Conservation (phyloP, 1,140 invertebrate species). For the Cardiocondyla obscurior region DNA sequence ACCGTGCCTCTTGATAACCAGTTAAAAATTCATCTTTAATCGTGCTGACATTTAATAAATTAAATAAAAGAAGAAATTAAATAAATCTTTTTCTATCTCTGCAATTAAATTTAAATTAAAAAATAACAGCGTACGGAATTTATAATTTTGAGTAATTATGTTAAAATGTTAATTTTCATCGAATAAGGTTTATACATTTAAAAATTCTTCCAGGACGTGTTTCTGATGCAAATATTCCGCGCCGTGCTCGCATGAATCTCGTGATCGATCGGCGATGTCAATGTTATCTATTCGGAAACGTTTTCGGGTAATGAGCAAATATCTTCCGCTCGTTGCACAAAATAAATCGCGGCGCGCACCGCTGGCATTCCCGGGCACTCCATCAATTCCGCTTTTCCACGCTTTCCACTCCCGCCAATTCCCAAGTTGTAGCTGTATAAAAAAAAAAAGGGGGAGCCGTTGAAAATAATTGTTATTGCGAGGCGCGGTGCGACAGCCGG, state of each 20-base stretch:
- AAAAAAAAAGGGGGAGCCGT: constrained; percentile 14
- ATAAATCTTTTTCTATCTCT: neutral
- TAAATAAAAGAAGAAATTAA: neutral
- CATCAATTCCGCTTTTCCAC: constrained; percentile 48
- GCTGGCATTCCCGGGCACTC: constrained; percentile 6
- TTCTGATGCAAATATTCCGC: neutral
- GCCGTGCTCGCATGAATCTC: neutral
- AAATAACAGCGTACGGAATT: neutral
- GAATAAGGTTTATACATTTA: neutral
- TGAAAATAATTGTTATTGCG: constrained; percentile 55
- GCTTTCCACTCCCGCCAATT: constrained; percentile 22
- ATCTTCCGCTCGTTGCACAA: constrained; percentile 39
- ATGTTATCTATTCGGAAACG: constrained; percentile 21
- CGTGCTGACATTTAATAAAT: neutral
- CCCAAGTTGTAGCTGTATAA: constrained; percentile 9
- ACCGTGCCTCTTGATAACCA: neutral
- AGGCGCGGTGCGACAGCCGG: constrained; percentile 27
- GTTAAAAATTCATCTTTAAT: neutral
- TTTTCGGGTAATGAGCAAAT: constrained; percentile 48
- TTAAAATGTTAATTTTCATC: neutral
- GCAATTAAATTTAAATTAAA: neutral
- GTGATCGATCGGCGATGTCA: constrained; percentile 1
- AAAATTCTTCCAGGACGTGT: neutral
- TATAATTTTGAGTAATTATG: neutral
- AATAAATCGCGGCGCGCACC: constrained; percentile 45